Base-by-base conservation (phyloP, 2,888 invertebrate genomes). In the Caenorhabditis doughertyi region DNA sequence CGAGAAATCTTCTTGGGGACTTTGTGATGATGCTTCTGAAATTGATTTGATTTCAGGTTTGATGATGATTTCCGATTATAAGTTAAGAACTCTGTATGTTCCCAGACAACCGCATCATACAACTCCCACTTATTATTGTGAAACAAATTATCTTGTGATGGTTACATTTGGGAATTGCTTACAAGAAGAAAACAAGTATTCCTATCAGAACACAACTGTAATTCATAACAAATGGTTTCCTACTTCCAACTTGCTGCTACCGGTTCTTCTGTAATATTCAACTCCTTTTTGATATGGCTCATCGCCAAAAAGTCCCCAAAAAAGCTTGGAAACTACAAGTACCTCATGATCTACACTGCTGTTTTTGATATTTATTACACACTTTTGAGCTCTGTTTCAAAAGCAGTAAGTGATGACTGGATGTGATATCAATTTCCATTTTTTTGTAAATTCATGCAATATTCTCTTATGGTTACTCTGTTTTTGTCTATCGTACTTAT, bases 281-380 rank as follows among this genome's bases (percentile, higher is more conserved):
- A 77, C 21, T 1, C 18, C 3, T 16, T 68, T 27, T 42, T 77
- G 4, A 60, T 68, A 8, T 62, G 29, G 42, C 42, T 77, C 0
- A 60, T 77, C 18, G 13, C 62, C 5, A 25, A 21, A 8, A 77
- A 68, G 16, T 77, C 76, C 3, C 58, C 67, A 18, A 25, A 58
- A 11, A 62, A 53, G 25, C n/a, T 77, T 8, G 77, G 62, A 44
- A 55, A 25, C n/a, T 73, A 73, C 64, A 55, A 55, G 35, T 55
- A 64, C 47, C 44, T 73, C 9, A 73, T 73, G 73, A 55, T 73
- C 9, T 73, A 73, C 29, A 73, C 60, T 3, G 27, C 73, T 0
- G n/a, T 53, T 3, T 73, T 73, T 27, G 73, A 73, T 27, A 55
- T 64, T 2, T 51, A 60, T 8, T 73, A 73, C 16, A 53, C 73